Conservation (phyloP, 2,797 vertebrate genomes). For the Thaleichthys pacificus region DNA sequence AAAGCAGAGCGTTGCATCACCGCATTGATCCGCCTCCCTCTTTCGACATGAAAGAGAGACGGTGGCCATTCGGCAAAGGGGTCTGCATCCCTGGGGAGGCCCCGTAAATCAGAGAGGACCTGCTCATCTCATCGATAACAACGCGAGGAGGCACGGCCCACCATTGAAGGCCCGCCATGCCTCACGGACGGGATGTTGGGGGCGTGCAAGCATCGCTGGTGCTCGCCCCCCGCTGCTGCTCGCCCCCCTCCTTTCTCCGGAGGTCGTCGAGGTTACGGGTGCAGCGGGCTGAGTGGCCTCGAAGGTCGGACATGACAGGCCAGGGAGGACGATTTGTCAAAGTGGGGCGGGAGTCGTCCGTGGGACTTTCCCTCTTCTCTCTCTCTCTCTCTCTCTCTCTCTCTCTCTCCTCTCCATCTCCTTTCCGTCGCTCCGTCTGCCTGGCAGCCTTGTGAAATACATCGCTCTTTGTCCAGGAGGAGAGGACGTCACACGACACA, state of each 20-base stretch:
- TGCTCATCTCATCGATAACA: not conserved
- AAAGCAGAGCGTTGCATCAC: too few species aligned
- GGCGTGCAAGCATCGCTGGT: too few species aligned
- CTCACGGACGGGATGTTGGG: too few species aligned
- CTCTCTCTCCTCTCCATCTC: too few species aligned
- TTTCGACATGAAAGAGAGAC: not conserved
- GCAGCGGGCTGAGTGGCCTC: not conserved
- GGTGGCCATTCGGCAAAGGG: not conserved
- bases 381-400: too few species aligned
- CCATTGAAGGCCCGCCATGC: not conserved
- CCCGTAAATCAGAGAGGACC: not conserved
- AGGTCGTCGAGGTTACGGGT: not conserved
- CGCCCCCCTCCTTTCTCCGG: too few species aligned
- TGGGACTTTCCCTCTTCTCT: too few species aligned
- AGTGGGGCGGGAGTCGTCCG: too few species aligned
- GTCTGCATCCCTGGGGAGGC: not conserved
- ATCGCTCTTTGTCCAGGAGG: not conserved
- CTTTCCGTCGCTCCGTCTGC: too few species aligned
- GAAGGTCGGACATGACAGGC: not conserved
- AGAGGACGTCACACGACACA: not conserved
- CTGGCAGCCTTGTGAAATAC: not conserved
- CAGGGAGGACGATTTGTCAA: constrained; percentile 1
- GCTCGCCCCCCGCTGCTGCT: too few species aligned
- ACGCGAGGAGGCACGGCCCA: not conserved
- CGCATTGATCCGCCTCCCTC: too few species aligned